Percentiles rank a stretch among this genome's conserved stretches.
phyloP scores from a whole-genome alignment of 2,797 vertebrate species.

The Lepus townsendii region DNA sequence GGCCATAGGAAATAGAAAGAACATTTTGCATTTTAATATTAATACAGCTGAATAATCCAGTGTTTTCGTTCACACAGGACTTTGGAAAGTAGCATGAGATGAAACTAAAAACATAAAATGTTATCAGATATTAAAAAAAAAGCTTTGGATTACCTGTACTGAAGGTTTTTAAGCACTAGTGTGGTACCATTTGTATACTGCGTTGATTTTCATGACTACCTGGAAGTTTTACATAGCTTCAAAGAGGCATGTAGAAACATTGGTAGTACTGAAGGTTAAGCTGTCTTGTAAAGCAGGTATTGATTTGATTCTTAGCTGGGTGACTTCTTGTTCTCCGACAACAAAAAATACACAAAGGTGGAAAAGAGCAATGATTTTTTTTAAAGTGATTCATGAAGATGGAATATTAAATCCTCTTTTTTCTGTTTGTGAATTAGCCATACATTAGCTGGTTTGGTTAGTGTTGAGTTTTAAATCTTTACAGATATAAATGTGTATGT shows the following conservation, averaged over 20 bases:
- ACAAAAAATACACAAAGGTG: constrained; percentile 42
- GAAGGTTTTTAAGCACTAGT: neutral
- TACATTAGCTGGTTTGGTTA: neutral
- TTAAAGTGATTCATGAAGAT: constrained; percentile 24
- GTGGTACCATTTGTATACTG: neutral
- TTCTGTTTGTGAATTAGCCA: constrained; percentile 47
- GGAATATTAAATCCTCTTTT: constrained; percentile 59
- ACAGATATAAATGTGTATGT: neutral
- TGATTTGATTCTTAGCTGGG: constrained; percentile 71
- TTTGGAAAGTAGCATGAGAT: neutral
- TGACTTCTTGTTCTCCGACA: constrained; percentile 58
- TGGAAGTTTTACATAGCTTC: constrained; percentile 56
- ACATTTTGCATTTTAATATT: constrained; percentile 1
- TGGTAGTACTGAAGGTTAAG: constrained; percentile 66
- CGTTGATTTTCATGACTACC: too few species aligned
- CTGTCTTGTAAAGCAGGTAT: constrained; percentile 67
- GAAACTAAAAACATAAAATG: neutral
- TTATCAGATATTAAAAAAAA: neutral
- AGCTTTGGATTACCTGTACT: neutral
- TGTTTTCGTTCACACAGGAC: neutral
- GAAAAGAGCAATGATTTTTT: constrained; percentile 55
- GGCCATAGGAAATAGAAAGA: neutral
- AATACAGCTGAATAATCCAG: neutral
- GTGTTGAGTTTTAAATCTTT: neutral
- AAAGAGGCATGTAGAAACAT: constrained; percentile 43